phyloP scores from a whole-genome alignment of 2,113 vertebrate genomes.

The Pontoporia blainvillei region DNA sequence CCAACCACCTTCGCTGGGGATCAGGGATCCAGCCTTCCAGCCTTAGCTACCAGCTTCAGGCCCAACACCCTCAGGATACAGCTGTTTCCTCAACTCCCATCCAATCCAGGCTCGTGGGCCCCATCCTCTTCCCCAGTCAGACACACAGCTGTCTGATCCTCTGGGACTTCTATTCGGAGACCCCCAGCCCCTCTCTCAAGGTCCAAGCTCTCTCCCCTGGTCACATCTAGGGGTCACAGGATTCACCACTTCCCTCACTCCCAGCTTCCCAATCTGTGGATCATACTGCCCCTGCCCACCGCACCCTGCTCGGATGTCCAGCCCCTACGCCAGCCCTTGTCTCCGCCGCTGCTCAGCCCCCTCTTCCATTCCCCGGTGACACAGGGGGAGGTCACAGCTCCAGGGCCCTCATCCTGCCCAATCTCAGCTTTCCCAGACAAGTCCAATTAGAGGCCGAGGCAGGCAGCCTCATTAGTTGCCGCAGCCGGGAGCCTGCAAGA shows the following conservation, averaged over 20 bases:
- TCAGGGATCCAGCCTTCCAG: neutral
- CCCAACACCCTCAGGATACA: neutral
- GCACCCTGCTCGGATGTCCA: neutral
- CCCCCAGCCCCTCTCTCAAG: neutral
- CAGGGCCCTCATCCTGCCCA: neutral
- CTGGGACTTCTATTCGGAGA: neutral
- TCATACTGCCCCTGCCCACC: neutral
- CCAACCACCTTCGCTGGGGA: neutral
- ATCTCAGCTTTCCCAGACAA: conserved; percentile 47
- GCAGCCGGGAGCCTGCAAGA: neutral
- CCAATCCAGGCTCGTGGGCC: neutral
- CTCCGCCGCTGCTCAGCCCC: neutral
- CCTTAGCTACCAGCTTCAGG: neutral
- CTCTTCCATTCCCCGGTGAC: neutral
- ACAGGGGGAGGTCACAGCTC: neutral
- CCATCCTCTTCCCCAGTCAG: neutral
- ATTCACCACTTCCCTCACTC: neutral
- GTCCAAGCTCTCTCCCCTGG: neutral
- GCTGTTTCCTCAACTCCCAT: neutral
- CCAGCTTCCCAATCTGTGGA: neutral
- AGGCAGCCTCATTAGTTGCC: conserved; percentile 64
- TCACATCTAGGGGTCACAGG: neutral
- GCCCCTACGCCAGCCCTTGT: no score
- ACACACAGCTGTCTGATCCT: neutral
- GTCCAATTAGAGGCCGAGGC: conserved; percentile 54